Conservation (phyloP, 1,140 invertebrate species). For the Hydropsyche tenuis region DNA sequence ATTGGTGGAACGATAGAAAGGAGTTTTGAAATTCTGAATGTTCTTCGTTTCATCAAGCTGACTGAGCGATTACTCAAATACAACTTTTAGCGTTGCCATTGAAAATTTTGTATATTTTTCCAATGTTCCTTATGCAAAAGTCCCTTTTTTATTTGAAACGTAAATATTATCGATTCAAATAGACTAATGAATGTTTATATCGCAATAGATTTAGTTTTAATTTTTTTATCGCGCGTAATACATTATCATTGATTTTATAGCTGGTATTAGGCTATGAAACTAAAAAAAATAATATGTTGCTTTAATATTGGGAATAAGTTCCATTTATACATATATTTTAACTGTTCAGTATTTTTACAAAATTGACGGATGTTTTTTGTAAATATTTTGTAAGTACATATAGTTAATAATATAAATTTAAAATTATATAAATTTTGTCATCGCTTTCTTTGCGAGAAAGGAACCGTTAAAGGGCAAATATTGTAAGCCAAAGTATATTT, state of each 20-base stretch:
- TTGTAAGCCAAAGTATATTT: slow-evolving; percentile 38
- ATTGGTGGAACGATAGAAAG: neutral
- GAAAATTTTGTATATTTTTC: slow-evolving; percentile 25
- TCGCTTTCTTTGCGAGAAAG: slow-evolving; percentile 10
- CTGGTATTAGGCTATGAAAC: neutral
- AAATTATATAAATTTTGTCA: slow-evolving; percentile 12
- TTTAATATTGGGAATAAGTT: neutral
- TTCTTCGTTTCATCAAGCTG: neutral
- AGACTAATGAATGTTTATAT: slow-evolving; percentile 22
- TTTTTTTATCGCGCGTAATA: slow-evolving; percentile 8
- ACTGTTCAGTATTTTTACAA: slow-evolving; percentile 36
- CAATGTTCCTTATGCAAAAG: slow-evolving; percentile 29
- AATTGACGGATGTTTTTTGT: slow-evolving; percentile 32
- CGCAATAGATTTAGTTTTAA: slow-evolving; percentile 32
- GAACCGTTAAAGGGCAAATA: slow-evolving; percentile 3
- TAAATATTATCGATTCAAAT: slow-evolving; percentile 17
- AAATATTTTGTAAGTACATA: slow-evolving; percentile 33
- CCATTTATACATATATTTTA: slow-evolving; percentile 20
- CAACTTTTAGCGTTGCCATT: slow-evolving; percentile 8
- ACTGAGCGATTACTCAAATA: no score
- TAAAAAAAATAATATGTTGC: slow-evolving; percentile 13
- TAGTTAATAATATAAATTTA: slow-evolving; percentile 32
- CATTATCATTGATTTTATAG: slow-evolving; percentile 3
- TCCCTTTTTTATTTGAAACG: slow-evolving; percentile 25
- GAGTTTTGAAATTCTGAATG: neutral